A percentile compares a stretch with the other conserved stretches of the same genome.
Conservation (phyloP, 2,888 invertebrate species). For the Sarcophaga subvicina region DNA sequence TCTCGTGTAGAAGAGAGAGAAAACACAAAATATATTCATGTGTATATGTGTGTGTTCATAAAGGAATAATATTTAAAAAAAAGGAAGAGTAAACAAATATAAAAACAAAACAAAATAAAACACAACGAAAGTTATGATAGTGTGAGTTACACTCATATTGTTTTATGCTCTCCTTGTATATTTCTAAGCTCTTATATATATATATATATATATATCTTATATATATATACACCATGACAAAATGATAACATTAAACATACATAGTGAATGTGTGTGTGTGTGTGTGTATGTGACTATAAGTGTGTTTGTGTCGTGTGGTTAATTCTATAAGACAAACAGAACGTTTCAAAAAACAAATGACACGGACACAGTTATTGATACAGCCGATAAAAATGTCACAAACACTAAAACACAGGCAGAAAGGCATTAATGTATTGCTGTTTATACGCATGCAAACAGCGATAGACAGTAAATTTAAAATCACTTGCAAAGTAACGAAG, state of each 20-base stretch:
- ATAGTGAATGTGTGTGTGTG: neutral
- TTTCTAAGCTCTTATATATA: too few relatives aligned
- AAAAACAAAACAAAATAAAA: constrained; percentile 29
- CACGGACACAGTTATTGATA: constrained; percentile 33
- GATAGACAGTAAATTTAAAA: too few relatives aligned
- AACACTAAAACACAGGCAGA: neutral
- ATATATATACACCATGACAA: neutral
- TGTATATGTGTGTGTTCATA: neutral
- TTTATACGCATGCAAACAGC: too few relatives aligned
- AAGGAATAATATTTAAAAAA: neutral
- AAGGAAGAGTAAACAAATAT: neutral
- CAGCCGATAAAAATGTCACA: constrained; percentile 19
- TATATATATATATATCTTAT: too few relatives aligned
- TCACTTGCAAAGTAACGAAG: too few relatives aligned
- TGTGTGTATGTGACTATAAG: neutral
- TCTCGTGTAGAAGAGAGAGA: too few relatives aligned
- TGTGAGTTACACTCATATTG: constrained; percentile 50
- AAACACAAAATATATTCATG: too few relatives aligned
- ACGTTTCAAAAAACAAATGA: constrained; percentile 10
- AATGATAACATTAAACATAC: neutral
- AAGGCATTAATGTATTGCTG: too few relatives aligned
- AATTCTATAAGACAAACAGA: constrained; percentile 35
- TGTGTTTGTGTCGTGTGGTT: constrained; percentile 26
- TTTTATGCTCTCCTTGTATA: too few relatives aligned
- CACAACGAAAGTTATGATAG: constrained; percentile 67